Conservation (phyloP, 2,888 invertebrate genomes). For the Cybosia mesomella region DNA sequence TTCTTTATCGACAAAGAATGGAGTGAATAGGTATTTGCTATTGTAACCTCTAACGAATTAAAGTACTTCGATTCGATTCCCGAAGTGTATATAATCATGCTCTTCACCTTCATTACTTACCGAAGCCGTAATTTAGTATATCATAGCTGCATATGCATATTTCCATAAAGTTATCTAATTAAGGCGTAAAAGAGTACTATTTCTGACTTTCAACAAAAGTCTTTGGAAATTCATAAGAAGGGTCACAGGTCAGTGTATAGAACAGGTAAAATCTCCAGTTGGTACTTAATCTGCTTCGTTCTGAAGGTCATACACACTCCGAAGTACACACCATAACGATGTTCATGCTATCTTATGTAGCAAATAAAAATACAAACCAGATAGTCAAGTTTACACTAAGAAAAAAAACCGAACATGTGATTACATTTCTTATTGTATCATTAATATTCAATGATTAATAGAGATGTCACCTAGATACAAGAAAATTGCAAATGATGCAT, state of each 20-base stretch:
- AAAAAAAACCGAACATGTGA: constrained; percentile 16
- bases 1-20: no score
- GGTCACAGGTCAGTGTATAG: no score
- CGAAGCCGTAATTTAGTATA: no score
- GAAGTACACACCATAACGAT: not conserved
- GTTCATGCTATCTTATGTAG: not conserved
- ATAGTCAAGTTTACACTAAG: not conserved
- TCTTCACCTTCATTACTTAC: no score
- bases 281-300: not conserved
- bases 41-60: no score
- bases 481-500: not conserved
- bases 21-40: no score
- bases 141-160: no score
- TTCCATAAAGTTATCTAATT: no score
- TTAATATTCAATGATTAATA: constrained; percentile 1
- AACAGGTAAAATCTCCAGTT: not conserved
- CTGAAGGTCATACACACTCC: not conserved
- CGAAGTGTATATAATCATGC: no score
- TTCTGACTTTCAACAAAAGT: not conserved
- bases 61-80: no score
- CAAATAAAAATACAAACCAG: not conserved
- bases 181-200: no score
- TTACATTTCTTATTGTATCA: constrained; percentile 20
- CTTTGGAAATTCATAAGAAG: not conserved
- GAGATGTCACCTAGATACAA: not conserved